Conservation (phyloP, 1,140 invertebrate species). For the Ericerus pela region DNA sequence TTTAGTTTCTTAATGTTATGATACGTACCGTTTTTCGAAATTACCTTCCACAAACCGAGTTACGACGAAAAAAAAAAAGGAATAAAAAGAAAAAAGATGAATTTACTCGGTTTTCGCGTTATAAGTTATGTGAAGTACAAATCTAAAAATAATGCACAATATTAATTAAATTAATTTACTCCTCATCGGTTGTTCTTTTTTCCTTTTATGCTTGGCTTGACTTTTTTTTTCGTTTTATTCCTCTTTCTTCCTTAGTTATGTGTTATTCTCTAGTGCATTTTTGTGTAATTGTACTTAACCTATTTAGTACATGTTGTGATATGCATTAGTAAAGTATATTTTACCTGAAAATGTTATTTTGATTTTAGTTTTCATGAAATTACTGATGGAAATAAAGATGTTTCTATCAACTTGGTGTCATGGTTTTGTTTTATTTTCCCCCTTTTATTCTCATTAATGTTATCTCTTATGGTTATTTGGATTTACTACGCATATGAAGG, state of each 20-base stretch:
- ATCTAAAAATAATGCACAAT: constrained; percentile 4
- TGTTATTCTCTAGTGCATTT: constrained; percentile 10
- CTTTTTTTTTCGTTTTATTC: background rate
- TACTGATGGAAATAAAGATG: no score
- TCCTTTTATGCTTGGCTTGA: background rate
- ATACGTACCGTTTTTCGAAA: background rate
- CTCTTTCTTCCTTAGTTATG: background rate
- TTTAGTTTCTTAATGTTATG: constrained; percentile 3
- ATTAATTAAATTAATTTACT: background rate
- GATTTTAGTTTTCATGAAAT: background rate
- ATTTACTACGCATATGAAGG: no score
- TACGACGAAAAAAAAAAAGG: background rate
- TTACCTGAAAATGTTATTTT: background rate
- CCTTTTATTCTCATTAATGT: no score
- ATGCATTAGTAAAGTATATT: constrained; percentile 10
- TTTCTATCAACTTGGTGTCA: no score
- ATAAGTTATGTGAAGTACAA: no score
- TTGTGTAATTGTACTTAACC: constrained; percentile 7
- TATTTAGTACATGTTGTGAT: constrained; percentile 8
- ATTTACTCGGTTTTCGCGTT: no score
- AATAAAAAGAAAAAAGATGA: no score
- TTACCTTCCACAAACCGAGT: no score
- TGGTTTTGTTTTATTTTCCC: no score
- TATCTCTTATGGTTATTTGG: no score
- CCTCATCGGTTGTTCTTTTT: background rate